Conservation (phyloP, 2,113 vertebrate species). For the Brachypodius melanocephalos region DNA sequence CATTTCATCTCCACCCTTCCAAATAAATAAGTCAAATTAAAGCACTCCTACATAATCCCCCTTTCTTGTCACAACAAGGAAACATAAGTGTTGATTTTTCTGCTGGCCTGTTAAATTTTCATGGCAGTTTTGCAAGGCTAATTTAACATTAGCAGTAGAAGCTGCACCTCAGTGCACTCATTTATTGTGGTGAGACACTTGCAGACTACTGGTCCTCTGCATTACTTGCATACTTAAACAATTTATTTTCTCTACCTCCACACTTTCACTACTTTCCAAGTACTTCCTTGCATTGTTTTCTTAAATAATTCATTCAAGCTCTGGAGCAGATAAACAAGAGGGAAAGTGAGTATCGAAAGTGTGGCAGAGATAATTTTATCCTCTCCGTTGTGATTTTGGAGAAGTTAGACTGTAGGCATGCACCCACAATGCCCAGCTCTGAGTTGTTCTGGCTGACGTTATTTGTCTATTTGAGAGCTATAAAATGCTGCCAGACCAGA, state of each 20-base stretch:
- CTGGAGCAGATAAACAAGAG: neutral
- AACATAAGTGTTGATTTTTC: neutral
- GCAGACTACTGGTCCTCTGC: neutral
- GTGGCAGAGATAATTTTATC: neutral
- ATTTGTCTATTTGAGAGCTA: neutral
- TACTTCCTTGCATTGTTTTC: neutral
- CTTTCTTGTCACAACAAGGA: neutral
- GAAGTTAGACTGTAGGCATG: neutral
- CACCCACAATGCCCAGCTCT: neutral
- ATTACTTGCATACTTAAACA: neutral
- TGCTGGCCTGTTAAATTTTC: neutral
- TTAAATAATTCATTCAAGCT: neutral
- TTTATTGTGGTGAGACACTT: neutral
- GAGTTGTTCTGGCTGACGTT: neutral
- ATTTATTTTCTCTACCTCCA: neutral
- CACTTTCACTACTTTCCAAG: neutral
- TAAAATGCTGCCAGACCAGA: neutral
- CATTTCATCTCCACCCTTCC: neutral
- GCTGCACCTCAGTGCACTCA: neutral
- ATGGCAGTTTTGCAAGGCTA: neutral
- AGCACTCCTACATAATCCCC: neutral
- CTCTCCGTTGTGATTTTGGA: neutral
- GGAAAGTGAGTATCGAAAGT: neutral
- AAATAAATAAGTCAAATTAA: slow-evolving; percentile 15
- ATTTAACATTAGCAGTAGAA: neutral